A percentile compares a stretch with the other conserved stretches of the same genome.
These are phyloP conservation scores for Tetrax tetrax DNA, from an alignment of 2,113 vertebrate genomes.

Conservation along the genomic window DNA sequence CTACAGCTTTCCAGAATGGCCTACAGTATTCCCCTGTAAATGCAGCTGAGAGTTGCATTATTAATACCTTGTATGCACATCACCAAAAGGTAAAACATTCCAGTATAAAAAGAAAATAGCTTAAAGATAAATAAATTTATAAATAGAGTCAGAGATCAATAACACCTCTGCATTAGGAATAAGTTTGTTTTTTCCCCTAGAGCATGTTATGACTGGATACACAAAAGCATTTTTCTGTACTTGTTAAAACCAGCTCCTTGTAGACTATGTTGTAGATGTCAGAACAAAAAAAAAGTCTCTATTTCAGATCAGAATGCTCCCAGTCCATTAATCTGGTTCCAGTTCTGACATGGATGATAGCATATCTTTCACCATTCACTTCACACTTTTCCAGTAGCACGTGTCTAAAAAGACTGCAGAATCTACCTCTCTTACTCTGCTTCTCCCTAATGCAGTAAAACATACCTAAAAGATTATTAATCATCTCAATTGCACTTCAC, in stretches of 20 bases:
- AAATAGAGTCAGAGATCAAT: background rate
- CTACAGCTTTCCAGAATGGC: background rate
- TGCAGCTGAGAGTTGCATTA: background rate
- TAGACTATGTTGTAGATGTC: background rate
- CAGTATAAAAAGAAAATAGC: background rate
- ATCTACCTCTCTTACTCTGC: background rate
- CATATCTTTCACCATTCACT: background rate
- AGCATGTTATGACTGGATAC: background rate
- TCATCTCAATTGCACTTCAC: background rate
- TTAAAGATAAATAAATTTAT: background rate
- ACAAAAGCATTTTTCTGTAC: background rate
- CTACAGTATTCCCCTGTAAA: background rate
- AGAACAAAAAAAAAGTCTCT: background rate
- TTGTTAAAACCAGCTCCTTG: background rate
- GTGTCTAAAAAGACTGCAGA: background rate
- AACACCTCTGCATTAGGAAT: background rate
- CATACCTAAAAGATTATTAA: background rate
- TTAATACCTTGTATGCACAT: background rate
- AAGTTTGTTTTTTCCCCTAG: background rate
- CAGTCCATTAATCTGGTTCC: background rate
- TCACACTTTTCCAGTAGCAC: background rate
- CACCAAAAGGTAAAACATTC: background rate
- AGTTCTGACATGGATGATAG: background rate
- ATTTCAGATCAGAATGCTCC: background rate
- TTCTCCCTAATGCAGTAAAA: background rate